phyloP scores from a whole-genome alignment of 2,888 invertebrate genomes.

The Pyrocoelia pectoralis region DNA sequence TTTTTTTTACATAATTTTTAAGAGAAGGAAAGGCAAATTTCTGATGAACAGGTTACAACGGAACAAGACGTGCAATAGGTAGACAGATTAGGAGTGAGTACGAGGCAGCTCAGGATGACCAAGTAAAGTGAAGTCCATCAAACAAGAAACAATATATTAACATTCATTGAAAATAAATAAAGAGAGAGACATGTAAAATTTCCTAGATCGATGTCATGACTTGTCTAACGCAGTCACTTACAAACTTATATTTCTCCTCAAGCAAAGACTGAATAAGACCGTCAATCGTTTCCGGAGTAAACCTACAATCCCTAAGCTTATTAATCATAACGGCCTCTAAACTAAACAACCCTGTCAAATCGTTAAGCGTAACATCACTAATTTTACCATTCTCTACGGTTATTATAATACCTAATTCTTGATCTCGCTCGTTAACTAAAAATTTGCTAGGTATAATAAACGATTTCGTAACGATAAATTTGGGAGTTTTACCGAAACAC shows the following conservation, averaged over 20 bases:
- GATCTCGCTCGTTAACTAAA: conserved; percentile 57
- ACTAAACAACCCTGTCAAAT: conserved; percentile 68
- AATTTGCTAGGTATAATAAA: conserved; percentile 69
- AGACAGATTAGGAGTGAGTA: too few relatives aligned
- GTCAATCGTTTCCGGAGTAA: not conserved
- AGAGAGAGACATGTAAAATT: too few relatives aligned
- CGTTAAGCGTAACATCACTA: conserved; percentile 68
- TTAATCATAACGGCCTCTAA: conserved; percentile 48
- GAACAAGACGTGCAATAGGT: too few relatives aligned
- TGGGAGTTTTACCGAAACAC: conserved; percentile 87
- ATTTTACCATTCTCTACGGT: conserved; percentile 72
- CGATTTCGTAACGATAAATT: conserved; percentile 75
- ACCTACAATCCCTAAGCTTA: not conserved
- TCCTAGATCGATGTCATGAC: not conserved
- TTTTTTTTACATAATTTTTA: too few relatives aligned
- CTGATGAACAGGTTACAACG: too few relatives aligned
- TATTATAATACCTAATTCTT: conserved; percentile 69
- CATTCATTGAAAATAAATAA: too few relatives aligned
- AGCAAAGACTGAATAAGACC: not conserved
- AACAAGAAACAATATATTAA: too few relatives aligned
- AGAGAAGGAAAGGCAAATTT: too few relatives aligned
- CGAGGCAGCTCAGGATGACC: too few relatives aligned
- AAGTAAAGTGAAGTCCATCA: too few relatives aligned
- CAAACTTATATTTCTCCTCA: not conserved
- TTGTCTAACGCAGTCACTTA: not conserved